phyloP scores from a whole-genome alignment of 2,888 invertebrate genomes.

The Ormyrus nitidulus region DNA sequence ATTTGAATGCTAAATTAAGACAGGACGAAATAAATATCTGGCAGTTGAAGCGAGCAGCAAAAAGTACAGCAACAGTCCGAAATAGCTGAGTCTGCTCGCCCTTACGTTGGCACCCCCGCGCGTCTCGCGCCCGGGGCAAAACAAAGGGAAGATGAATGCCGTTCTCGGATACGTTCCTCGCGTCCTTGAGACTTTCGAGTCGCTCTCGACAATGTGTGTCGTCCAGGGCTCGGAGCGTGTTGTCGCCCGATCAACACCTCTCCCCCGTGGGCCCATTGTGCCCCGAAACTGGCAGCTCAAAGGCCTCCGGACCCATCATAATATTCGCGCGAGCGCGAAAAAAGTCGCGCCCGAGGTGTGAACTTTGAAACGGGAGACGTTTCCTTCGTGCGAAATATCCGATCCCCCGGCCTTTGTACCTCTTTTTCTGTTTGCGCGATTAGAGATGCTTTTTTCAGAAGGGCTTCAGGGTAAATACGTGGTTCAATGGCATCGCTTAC shows the following conservation, averaged over 20 bases:
- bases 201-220: slow-evolving; percentile 22
- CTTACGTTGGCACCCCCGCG: not conserved
- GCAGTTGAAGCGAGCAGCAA: no score
- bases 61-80: no score
- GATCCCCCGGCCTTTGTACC: not conserved
- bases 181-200: slow-evolving; percentile 7
- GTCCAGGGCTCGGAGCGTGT: slow-evolving; percentile 15
- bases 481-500: slow-evolving; percentile 33
- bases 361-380: slow-evolving; percentile 55
- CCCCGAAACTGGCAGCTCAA: slow-evolving; percentile 69
- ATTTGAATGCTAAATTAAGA: no score
- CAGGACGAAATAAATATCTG: no score
- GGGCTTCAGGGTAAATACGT: slow-evolving; percentile 10
- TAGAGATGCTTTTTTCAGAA: slow-evolving; percentile 13
- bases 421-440: slow-evolving; percentile 21
- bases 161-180: not conserved
- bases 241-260: slow-evolving; percentile 40
- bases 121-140: not conserved
- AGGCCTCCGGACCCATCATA: slow-evolving; percentile 71
- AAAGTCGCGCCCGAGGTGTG: slow-evolving; percentile 60
- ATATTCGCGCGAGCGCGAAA: slow-evolving; percentile 71
- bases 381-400: slow-evolving; percentile 23
- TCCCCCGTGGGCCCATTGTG: slow-evolving; percentile 21
- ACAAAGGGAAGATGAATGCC: slow-evolving; percentile 25
- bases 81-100: not conserved